Base-by-base conservation (phyloP, 2,113 vertebrate species). In the Bufo gargarizans region DNA sequence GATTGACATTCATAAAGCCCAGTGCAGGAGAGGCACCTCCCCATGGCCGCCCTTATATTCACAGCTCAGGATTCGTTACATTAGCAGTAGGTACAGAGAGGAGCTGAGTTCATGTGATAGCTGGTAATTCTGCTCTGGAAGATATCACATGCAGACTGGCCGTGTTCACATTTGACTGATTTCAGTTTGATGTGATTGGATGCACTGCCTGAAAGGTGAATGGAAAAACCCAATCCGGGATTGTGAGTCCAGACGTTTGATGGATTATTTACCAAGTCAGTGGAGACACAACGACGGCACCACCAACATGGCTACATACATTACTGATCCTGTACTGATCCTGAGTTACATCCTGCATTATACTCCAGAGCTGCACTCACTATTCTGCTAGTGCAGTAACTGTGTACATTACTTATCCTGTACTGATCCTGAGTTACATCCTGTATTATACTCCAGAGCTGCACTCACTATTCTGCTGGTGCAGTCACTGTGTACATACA, bases 151-250 rank as follows among this genome's bases (percentile, higher is more conserved):
- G 53, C 47, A 79, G 14, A 5, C 12, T 56, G 7, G 12, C n/a
- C 74, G 61, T 20, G 8, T 33, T 20, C 22, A n/a, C 10, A 67
- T 20, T 45, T 87, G 86, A 87, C 63, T 33, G 86, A 87, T 80
- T 67, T 20, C 6, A 56, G 10, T 8, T 69, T 43, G 14, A 80
- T 78, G 20, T 45, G 63, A 14, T 14, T 12, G 6, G 86, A 80
- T 63, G 4, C 59, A 45, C 2, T 13, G 19, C 22, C 49, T 49
- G 50, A 56, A 22, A 22, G 7, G 16, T 61, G 4, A 11, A 12
- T 63, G 63, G 19, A 56, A 43, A 7, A 22, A 53, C 61, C 22
- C 0, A 53, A 55, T 86, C 50, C 20, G 4, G 12, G 49, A 17
- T 50, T 63, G n/a, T 49, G 58, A 12, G 59, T 79, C 47, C 17